Percentiles rank a stretch among this genome's conserved stretches.
phyloP scores from a whole-genome alignment of 1,140 invertebrate species.

The Drosophila kohkoa region DNA sequence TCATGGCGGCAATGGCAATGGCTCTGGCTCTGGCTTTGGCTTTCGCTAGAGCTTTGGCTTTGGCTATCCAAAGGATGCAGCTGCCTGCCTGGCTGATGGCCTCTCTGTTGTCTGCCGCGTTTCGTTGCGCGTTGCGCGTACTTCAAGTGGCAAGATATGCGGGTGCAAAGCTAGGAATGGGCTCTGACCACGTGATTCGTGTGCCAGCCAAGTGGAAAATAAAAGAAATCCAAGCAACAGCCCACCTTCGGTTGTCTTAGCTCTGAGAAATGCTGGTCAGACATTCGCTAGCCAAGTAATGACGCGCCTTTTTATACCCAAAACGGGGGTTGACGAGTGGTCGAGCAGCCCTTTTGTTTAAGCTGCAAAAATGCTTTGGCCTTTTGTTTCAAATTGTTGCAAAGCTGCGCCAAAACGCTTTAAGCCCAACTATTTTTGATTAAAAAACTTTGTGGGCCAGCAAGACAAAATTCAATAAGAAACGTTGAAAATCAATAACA shows the following conservation, averaged over 20 bases:
- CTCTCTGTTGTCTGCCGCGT: slow-evolving; percentile 33
- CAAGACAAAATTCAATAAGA: slow-evolving; percentile 70
- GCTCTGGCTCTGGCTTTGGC: slow-evolving; percentile 36
- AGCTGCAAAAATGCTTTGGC: slow-evolving; percentile 55
- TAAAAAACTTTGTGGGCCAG: slow-evolving; percentile 71
- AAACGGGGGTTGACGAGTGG: background rate
- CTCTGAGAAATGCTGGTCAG: slow-evolving; percentile 61
- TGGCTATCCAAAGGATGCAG: slow-evolving; percentile 43
- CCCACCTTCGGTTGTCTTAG: slow-evolving; percentile 79
- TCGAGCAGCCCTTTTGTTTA: slow-evolving; percentile 54
- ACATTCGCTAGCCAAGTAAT: slow-evolving; percentile 54
- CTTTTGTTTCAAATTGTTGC: slow-evolving; percentile 35
- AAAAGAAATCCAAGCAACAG: slow-evolving; percentile 65
- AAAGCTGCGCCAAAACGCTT: slow-evolving; percentile 45
- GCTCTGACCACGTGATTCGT: slow-evolving; percentile 47
- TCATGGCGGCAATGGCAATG: slow-evolving; percentile 60
- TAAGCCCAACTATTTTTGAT: slow-evolving; percentile 69
- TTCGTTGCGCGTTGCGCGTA: slow-evolving; percentile 38
- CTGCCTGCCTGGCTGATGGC: slow-evolving; percentile 35
- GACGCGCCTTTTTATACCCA: slow-evolving; percentile 19
- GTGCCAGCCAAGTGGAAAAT: slow-evolving; percentile 64
- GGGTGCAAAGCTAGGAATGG: background rate
- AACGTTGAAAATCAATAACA: slow-evolving; percentile 67
- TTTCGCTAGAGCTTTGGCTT: slow-evolving; percentile 19
- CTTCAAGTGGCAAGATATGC: slow-evolving; percentile 11